Base-by-base conservation (phyloP, 2,888 invertebrate genomes). In the Aromia moschata region DNA sequence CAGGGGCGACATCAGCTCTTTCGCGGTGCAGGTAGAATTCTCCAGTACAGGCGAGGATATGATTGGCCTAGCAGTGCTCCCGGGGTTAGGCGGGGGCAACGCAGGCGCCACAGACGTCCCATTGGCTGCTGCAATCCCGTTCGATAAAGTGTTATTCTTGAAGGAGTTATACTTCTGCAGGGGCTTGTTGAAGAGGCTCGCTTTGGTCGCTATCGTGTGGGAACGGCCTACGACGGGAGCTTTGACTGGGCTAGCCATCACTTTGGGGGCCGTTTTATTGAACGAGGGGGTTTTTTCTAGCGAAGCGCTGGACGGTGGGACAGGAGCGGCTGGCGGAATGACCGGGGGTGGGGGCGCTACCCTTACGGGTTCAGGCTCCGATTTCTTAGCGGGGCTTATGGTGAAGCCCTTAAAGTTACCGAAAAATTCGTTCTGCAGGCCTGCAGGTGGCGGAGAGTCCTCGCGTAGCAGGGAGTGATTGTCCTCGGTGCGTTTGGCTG, bases 371-470 rank as follows among this genome's bases (percentile, higher is more conserved):
- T 75, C 71, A 58, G 79, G 76, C 9, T 76, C 71, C 2, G 60
- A 30, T 41, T 84, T 84, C 0, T 85, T 84, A 0, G 89, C 82
- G 0, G 91, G 91, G 0, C 87, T 85, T 40, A 94, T 83, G 0
- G 90, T 67, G 79, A 94, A 94, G 0, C 94, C 94, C 80, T 92
- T 92, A 81, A 93, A 93, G 72, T 93, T 91, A 0, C 94, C 94
- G 77, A 93, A 93, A 81, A 94, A 88, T 72, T 89, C 89, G 59
- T 81, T 83, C 41, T 74, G 70, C 10, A 76, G 64, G 3, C 71
- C 69, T n/a, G 65, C 58, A 1, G 65, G 57, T 47, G 69, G 70
- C 4, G 73, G 62, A 11, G 74, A 60, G 7, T 78, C 77, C 47
- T 77, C 75, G 40, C 75, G 83, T 0, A 90, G 80, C 0, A 90